A percentile compares a stretch with the other conserved stretches of the same genome.
phyloP scores from a whole-genome alignment of 2,113 vertebrate species.

The Salminus brasiliensis region DNA sequence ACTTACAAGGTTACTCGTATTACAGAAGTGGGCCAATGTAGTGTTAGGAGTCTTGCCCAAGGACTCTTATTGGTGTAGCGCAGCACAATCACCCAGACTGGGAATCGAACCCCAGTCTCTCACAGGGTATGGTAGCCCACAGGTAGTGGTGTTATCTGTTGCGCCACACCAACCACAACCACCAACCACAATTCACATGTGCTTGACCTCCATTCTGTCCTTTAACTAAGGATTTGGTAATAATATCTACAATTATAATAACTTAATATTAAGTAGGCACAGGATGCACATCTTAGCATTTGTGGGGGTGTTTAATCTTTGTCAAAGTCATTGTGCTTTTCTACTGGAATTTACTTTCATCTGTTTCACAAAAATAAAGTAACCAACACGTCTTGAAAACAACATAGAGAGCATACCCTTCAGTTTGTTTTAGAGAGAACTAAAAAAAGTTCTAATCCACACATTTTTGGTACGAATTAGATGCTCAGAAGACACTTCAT shows the following conservation, averaged over 20 bases:
- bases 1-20: too few species aligned
- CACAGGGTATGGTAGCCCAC: too few species aligned
- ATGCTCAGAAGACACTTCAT: background rate
- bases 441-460: background rate
- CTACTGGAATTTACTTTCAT: slow-evolving; percentile 7
- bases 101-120: too few species aligned
- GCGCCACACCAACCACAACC: too few species aligned
- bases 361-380: background rate
- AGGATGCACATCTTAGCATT: background rate
- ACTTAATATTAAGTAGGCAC: background rate
- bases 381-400: background rate
- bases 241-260: too few species aligned
- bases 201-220: background rate
- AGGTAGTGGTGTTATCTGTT: too few species aligned
- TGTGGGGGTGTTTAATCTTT: background rate
- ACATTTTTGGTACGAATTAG: background rate
- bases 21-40: too few species aligned
- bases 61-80: too few species aligned
- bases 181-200: background rate
- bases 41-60: too few species aligned
- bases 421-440: background rate
- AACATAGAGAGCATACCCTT: background rate
- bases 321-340: background rate
- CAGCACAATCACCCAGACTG: too few species aligned
- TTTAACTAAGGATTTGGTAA: too few species aligned